phyloP scores from a whole-genome alignment of 2,888 invertebrate genomes.

The Microdon myrmicae region DNA sequence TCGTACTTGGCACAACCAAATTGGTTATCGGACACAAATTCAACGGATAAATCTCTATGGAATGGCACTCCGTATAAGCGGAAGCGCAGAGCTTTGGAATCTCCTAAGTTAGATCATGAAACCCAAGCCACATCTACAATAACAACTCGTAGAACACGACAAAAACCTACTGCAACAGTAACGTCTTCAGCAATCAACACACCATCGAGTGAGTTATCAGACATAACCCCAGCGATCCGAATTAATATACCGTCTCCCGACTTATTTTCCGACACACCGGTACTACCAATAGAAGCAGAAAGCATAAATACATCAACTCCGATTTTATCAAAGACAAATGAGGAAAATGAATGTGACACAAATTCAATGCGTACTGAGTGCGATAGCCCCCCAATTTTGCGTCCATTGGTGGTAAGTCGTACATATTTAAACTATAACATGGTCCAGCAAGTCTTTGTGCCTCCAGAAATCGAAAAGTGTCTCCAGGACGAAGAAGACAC shows the following conservation, averaged over 20 bases:
- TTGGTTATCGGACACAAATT: not conserved
- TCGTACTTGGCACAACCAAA: slow-evolving; percentile 7
- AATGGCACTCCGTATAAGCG: slow-evolving; percentile 10
- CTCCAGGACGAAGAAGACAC: slow-evolving; percentile 35
- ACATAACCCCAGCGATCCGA: not conserved
- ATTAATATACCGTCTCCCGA: not conserved
- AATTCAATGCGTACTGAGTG: slow-evolving; percentile 6
- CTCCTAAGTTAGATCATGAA: slow-evolving; percentile 12
- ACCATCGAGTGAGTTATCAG: not conserved
- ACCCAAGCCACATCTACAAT: slow-evolving; percentile 9
- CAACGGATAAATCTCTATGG: not conserved
- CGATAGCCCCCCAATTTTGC: slow-evolving; percentile 23
- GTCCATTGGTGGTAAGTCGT: slow-evolving; percentile 36
- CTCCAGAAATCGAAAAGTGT: slow-evolving; percentile 55
- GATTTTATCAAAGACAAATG: not conserved
- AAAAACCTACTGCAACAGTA: not conserved
- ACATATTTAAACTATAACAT: slow-evolving; percentile 53
- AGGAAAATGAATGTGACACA: not conserved
- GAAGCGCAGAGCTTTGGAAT: slow-evolving; percentile 3
- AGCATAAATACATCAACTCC: not conserved
- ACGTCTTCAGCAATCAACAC: not conserved
- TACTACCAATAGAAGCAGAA: not conserved
- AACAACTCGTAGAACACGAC: not conserved
- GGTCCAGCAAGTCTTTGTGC: slow-evolving; percentile 55
- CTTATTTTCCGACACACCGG: not conserved